Percentiles rank a stretch among this genome's conserved stretches.
Conservation (phyloP, 2,113 vertebrate genomes). For the Lutjanus erythropterus region DNA sequence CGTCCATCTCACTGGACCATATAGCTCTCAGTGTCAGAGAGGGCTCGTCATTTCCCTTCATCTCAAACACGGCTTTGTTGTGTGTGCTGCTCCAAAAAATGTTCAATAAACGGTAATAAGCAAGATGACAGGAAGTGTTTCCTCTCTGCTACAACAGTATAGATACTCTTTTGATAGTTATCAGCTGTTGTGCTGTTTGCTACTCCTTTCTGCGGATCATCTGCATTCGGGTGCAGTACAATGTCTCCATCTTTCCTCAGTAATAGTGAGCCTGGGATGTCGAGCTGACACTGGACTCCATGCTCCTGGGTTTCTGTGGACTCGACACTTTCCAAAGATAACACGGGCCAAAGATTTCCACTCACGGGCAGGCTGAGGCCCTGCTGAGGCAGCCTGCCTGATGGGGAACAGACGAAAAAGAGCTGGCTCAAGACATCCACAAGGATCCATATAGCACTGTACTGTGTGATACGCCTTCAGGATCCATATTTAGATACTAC, state of each 20-base stretch:
- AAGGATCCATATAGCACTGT: slow-evolving; percentile 55
- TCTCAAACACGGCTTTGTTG: slow-evolving; percentile 9
- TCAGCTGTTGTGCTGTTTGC: slow-evolving; percentile 3
- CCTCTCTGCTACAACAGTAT: not conserved
- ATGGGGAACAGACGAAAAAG: slow-evolving; percentile 77
- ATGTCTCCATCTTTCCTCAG: slow-evolving; percentile 66
- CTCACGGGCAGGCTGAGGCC: slow-evolving; percentile 85
- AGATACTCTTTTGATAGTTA: not conserved
- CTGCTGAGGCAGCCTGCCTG: slow-evolving; percentile 78
- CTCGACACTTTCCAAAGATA: slow-evolving; percentile 92
- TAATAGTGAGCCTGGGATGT: slow-evolving; percentile 72
- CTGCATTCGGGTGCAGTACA: slow-evolving; percentile 44
- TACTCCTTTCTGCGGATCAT: slow-evolving; percentile 25
- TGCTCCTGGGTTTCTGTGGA: slow-evolving; percentile 86
- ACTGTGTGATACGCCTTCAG: slow-evolving; percentile 59
- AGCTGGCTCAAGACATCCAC: slow-evolving; percentile 65
- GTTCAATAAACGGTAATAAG: slow-evolving; percentile 2
- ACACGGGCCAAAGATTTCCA: slow-evolving; percentile 84
- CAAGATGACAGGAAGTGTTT: not conserved
- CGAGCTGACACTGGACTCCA: slow-evolving; percentile 84
- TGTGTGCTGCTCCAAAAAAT: not conserved
- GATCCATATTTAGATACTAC: slow-evolving; percentile 50
- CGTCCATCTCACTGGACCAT: slow-evolving; percentile 8
- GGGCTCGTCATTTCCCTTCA: slow-evolving; percentile 20
- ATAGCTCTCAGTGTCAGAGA: slow-evolving; percentile 29